Base-by-base conservation (phyloP, 1,140 invertebrate species). In the Penaeus chinensis region DNA sequence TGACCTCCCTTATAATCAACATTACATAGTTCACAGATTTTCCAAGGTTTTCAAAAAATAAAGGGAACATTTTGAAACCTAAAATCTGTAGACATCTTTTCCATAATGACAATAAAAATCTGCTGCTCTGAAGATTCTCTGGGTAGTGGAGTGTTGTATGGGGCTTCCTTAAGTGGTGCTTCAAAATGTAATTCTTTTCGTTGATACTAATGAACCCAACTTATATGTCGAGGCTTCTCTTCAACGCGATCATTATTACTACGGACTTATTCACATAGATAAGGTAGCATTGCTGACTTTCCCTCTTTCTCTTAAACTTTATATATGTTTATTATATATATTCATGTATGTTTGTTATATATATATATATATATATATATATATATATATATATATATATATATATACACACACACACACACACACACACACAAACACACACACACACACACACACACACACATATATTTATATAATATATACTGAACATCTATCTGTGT, bases 351-450 rank as follows among this genome's bases (percentile, higher is more conserved):
- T 79, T 11, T 60, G 61, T 79, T 2, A 79, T 79, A 60, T 79
- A 79, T 79, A 79, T 79, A 79, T 79, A 79, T 79, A 79, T 79
- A 79, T 79, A 79, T 79, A 79, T 79, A 79, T 79, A 60, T 79
- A 79, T 79, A 79, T 79, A 79, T 79, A 79, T 79, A 60, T 79
- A 79, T 79, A 79, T 79, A 79, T 79, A 79, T 79, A 79, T 79
- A 79, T 60, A 79, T 79, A 60, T 79, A 54, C 54, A 79, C 54
- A 79, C 54, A 79, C 19, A 60, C 54, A 60, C 54, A 54, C 54
- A 79, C 54, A 37, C 37, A 37, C 37, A 37, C 37, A 37, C 37
- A 37, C 37, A 37, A 7, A 27, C 37, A 37, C 13, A 79, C 54
- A 79, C 54, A 79, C 4, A 54, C 20, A 54, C 20, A 54, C 54